These are phyloP conservation scores for Sebastes diaconus DNA, from an alignment of 2,797 vertebrate species.

Conservation along the genomic window DNA sequence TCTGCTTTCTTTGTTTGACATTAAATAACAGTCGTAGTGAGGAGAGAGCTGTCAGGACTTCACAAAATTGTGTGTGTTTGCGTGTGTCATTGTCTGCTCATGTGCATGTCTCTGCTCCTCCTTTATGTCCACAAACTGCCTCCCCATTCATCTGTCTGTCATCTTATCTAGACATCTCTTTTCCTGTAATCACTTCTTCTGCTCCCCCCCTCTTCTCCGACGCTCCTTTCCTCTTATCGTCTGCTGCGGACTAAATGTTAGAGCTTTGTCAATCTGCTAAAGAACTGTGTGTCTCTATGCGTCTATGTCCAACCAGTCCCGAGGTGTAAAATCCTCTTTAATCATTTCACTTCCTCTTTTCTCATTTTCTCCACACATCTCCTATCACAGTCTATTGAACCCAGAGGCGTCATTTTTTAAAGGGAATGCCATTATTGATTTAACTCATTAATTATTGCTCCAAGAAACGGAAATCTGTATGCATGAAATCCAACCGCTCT, in stretches of 20 bases:
- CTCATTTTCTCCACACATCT: constrained; percentile 16
- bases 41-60: constrained; percentile 40
- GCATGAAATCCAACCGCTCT: neutral
- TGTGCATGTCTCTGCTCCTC: constrained; percentile 53
- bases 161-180: constrained; percentile 64
- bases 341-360: constrained; percentile 26
- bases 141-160: constrained; percentile 59
- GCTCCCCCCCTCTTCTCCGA: constrained; percentile 8
- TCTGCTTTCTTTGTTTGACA: constrained; percentile 51
- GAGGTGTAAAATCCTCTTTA: constrained; percentile 10
- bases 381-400: constrained; percentile 19
- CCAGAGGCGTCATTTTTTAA: constrained; percentile 40
- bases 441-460: constrained; percentile 48
- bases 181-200: constrained; percentile 61
- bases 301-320: constrained; percentile 27
- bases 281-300: neutral
- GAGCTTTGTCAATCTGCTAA: constrained; percentile 16
- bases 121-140: constrained; percentile 42
- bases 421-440: constrained; percentile 58
- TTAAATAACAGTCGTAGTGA: constrained; percentile 38
- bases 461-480: constrained; percentile 33
- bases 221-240: constrained; percentile 44
- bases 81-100: constrained; percentile 11
- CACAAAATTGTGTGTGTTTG: neutral
- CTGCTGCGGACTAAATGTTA: constrained; percentile 45